These are phyloP conservation scores for Hydrophis major DNA, from an alignment of 2,797 vertebrate species.

Conservation along the genomic window DNA sequence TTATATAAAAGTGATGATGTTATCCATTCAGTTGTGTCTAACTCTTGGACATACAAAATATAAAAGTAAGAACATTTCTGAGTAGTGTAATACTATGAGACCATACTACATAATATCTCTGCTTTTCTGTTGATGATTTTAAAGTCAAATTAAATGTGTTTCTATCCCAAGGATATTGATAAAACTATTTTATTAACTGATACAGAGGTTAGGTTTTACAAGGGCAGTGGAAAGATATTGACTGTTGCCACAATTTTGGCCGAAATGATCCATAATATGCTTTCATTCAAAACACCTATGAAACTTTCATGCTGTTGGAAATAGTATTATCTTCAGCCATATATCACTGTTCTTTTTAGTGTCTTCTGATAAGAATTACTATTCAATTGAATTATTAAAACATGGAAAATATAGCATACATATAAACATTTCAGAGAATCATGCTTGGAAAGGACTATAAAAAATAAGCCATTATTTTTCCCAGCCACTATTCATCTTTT, in stretches of 20 bases:
- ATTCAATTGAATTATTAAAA: conserved; percentile 43
- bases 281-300: conserved; percentile 37
- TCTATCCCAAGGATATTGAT: neutral
- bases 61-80: neutral
- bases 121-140: neutral
- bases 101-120: neutral
- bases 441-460: conserved; percentile 41
- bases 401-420: conserved; percentile 20
- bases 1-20: neutral
- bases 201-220: neutral
- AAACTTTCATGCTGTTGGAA: conserved; percentile 33
- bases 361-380: conserved; percentile 39
- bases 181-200: neutral
- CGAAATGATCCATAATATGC: conserved; percentile 7
- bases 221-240: neutral
- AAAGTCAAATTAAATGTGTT: neutral
- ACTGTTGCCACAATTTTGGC: neutral
- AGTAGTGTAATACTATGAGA: neutral
- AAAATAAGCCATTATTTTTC: conserved; percentile 27
- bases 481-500: conserved; percentile 23
- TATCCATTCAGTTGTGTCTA: neutral
- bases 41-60: neutral
- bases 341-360: conserved; percentile 36
- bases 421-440: conserved; percentile 43
- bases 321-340: conserved; percentile 14